Conservation (phyloP, 2,113 vertebrate genomes). For the Sturnira hondurensis region DNA sequence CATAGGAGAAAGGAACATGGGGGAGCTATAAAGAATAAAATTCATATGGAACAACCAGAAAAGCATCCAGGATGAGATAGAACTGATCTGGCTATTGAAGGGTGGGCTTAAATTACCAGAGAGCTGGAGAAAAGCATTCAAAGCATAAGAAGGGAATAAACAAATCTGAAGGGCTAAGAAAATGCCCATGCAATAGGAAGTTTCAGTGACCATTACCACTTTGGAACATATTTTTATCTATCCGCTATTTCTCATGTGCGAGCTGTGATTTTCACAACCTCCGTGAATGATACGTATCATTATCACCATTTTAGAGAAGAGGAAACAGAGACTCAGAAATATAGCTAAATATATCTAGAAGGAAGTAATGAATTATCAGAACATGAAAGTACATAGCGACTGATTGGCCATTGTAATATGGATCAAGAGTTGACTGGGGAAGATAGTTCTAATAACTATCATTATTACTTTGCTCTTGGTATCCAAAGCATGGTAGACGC, state of each 20-base stretch:
- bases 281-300: background rate
- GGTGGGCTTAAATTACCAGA: background rate
- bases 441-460: background rate
- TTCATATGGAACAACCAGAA: background rate
- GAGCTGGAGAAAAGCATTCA: background rate
- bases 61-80: background rate
- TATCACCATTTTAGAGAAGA: background rate
- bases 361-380: background rate
- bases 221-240: background rate
- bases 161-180: background rate
- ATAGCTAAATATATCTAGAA: background rate
- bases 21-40: background rate
- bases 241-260: background rate
- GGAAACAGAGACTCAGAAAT: background rate
- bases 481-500: background rate
- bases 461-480: background rate
- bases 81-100: background rate
- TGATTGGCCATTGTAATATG: background rate
- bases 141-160: background rate
- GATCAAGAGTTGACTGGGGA: background rate
- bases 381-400: background rate
- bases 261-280: background rate
- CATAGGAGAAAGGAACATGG: background rate
- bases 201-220: background rate
- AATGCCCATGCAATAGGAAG: background rate